Base-by-base conservation (phyloP, 2,797 vertebrate species). In the Parauchenoglanis ngamensis region DNA sequence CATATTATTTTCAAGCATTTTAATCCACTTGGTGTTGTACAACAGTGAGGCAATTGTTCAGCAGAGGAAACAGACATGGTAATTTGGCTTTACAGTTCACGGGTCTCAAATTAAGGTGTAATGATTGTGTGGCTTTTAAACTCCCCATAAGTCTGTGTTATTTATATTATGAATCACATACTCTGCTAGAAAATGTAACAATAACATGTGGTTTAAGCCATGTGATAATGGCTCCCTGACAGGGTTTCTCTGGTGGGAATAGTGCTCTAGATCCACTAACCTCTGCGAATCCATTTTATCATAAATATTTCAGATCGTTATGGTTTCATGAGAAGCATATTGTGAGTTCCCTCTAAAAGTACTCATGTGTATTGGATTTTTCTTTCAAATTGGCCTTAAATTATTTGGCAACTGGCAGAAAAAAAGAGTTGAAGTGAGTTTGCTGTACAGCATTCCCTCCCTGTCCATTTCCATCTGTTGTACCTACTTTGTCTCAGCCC, bases 71-170 rank as follows among this genome's bases (percentile, higher is more conserved):
- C 72, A 83, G 86, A 61, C 85, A 67, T 81, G 73, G 78, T 87
- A 87, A 90, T 90, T 90, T 89, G 85, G 67, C 73, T 84, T 90
- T 90, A 90, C 90, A 90, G 87, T 88, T 85, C 86, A 78, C 7
- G 68, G 72, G 67, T 54, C 78, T 84, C 44, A 86, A 88, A 89
- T 87, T 87, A 83, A 89, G 70, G 70, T 83, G 78, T 65, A 89
- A 86, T 90, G 78, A 89, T 86, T 90, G 89, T 86, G 83, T 75
- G 73, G 75, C 87, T 70, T 87, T 89, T 81, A 67, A 73, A 84
- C 76, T 52, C 83, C 82, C 76, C 78, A 44, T 87, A 91, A 86
- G 86, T 85, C 73, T 49, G 44, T 49, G 70, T 46, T 82, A 85
- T 90, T 91, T 85, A 87, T 81, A 90, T 85, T 84, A 73, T 54